phyloP scores from a whole-genome alignment of 2,113 vertebrate genomes.

The Dicrurus megarhynchus region DNA sequence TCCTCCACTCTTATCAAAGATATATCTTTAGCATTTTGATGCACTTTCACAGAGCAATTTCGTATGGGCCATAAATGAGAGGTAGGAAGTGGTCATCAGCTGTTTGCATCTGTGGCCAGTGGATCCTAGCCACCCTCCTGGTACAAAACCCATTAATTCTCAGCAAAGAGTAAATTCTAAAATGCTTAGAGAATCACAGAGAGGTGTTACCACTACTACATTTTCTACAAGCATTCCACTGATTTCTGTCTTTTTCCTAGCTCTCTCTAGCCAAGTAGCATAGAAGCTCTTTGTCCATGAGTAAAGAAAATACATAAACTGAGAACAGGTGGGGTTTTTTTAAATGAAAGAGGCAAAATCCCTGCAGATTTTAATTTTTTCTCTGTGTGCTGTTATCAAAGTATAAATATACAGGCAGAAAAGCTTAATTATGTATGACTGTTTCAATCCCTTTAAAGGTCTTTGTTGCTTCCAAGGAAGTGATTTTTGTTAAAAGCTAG shows the following conservation, averaged over 20 bases:
- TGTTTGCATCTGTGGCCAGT: neutral
- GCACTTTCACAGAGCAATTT: neutral
- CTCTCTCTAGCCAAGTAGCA: neutral
- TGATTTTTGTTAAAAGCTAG: slow-evolving; percentile 5
- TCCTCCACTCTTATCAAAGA: neutral
- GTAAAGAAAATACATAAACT: neutral
- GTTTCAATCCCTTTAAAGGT: neutral
- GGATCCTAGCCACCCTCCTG: neutral
- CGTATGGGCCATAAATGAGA: neutral
- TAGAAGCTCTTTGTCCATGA: neutral
- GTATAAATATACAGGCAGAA: neutral
- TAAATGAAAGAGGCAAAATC: neutral
- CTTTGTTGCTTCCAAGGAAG: neutral
- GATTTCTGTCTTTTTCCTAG: neutral
- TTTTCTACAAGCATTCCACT: neutral
- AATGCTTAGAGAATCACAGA: neutral
- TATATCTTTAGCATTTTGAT: neutral
- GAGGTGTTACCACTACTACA: neutral
- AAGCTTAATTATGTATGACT: neutral
- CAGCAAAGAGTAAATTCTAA: neutral
- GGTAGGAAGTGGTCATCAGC: neutral
- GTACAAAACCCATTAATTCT: neutral
- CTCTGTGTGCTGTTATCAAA: neutral
- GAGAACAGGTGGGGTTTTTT: neutral
- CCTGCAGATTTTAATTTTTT: neutral